A percentile compares a stretch with the other conserved stretches of the same genome.
Evolutionary conservation across 1,140 invertebrate genomes (phyloP).

Genomic region (Luehdorfia chinensis): DNA sequence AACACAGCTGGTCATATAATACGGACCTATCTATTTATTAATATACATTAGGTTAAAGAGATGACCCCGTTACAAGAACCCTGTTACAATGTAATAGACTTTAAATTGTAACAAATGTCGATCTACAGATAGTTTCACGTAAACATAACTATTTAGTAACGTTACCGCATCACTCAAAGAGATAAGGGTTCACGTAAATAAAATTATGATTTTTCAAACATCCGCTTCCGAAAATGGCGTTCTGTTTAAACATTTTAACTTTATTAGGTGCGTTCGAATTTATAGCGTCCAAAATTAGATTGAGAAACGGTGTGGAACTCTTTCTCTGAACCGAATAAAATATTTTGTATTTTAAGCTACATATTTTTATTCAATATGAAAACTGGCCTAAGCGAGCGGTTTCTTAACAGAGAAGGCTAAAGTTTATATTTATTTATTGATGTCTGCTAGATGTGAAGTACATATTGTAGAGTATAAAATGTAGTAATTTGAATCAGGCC

Average conservation of each 20-base stretch:
- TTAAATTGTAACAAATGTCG: conserved; percentile 1
- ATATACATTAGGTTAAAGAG: background rate
- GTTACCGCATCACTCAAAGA: conserved; percentile 26
- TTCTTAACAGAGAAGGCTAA: too few species aligned
- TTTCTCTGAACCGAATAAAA: too few species aligned
- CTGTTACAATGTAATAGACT: conserved; percentile 10
- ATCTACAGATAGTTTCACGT: background rate
- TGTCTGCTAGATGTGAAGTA: too few species aligned
- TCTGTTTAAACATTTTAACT: conserved; percentile 5
- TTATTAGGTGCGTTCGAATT: conserved; percentile 9
- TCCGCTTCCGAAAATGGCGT: conserved; percentile 18
- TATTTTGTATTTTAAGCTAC: too few species aligned
- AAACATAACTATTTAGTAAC: conserved; percentile 13
- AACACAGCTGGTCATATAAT: conserved; percentile 11
- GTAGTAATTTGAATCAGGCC: too few species aligned
- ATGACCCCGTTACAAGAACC: background rate
- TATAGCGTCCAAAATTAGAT: conserved; percentile 6
- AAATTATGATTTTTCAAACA: conserved; percentile 28
- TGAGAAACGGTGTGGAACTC: background rate
- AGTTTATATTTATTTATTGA: too few species aligned
- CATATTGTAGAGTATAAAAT: too few species aligned
- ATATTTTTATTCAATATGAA: too few species aligned
- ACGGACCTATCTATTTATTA: conserved; percentile 13
- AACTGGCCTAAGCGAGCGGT: too few species aligned
- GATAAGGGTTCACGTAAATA: conserved; percentile 30